Base-by-base conservation (phyloP, 1,140 invertebrate species). In the Drosophila takahashii region DNA sequence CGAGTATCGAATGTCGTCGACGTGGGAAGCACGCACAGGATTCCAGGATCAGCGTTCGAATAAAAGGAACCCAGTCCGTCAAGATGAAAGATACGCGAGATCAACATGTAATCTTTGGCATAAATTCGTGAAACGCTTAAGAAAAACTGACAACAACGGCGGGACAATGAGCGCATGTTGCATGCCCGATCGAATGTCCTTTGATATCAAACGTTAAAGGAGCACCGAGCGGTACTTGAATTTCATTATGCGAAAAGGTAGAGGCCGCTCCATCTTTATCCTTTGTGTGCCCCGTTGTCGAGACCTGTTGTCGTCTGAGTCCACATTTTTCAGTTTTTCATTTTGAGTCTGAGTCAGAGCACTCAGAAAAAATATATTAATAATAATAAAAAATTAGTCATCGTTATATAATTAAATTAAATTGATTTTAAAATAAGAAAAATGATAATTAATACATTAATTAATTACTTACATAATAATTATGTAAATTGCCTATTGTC, bases 51-150 rank as follows among this genome's bases (percentile, higher is more conserved):
- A 37, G 37, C 51, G 27, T 13, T 13, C 42, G 22, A 34, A 41
- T 53, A 62, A 18, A 18, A 52, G 41, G 60, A 41, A 59, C 53
- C 59, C 53, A 79, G 73, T 71, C 69, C 74, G 70, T 75, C 69
- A 72, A 86, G 84, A 86, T 86, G 75, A 86, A 86, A 86, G 83
- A 86, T 86, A 86, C 83, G 84, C 83, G 83, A 86, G 83, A 86
- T 86, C 83, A 86, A 86, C 83, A 87, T 86, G 83, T 89, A 86
- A 86, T 86, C 83, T 86, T 86, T 86, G 79, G 62, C 83, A 86
- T 86, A 78, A 87, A 81, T 81, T 76, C 79, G 59, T 73, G 60
- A 69, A 86, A 77, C 84, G 83, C 61, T 86, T 87, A 87, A 89
- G 83, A 69, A 64, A 64, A 71, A 48, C 67, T 79, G 79, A 83